Conservation (phyloP, 2,113 vertebrate species). For the Vireo altiloquus region DNA sequence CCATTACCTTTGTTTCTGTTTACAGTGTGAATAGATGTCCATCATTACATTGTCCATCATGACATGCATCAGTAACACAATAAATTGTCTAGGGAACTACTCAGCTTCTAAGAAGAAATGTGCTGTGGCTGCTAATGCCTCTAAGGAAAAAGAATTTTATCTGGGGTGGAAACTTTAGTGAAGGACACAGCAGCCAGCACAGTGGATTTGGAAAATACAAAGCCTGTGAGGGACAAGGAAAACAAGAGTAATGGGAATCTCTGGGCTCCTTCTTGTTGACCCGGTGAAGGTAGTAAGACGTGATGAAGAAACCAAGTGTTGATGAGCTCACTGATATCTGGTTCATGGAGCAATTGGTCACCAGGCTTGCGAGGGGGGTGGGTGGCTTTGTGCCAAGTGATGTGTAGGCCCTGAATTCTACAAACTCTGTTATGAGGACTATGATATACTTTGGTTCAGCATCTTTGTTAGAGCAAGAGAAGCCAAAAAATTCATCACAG, state of each 20-base stretch:
- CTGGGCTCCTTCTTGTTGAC: background rate
- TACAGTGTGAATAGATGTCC: background rate
- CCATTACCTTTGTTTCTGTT: background rate
- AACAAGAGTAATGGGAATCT: background rate
- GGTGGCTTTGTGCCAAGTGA: background rate
- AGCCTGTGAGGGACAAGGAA: background rate
- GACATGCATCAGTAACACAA: background rate
- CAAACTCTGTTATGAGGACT: background rate
- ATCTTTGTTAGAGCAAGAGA: background rate
- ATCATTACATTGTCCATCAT: background rate
- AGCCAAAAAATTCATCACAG: background rate
- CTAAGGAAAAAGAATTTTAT: background rate
- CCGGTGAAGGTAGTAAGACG: background rate
- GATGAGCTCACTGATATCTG: background rate
- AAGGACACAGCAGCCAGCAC: background rate
- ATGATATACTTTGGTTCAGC: background rate
- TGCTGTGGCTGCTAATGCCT: background rate
- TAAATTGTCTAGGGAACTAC: background rate
- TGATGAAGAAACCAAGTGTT: background rate
- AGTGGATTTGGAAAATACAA: background rate
- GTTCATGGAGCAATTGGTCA: background rate
- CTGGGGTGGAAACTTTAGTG: background rate
- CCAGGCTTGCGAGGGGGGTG: background rate
- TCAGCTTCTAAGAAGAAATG: slow-evolving; percentile 1
- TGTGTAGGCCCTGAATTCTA: background rate